Conservation (phyloP, 2,113 vertebrate species). For the Spermophilus dauricus region DNA sequence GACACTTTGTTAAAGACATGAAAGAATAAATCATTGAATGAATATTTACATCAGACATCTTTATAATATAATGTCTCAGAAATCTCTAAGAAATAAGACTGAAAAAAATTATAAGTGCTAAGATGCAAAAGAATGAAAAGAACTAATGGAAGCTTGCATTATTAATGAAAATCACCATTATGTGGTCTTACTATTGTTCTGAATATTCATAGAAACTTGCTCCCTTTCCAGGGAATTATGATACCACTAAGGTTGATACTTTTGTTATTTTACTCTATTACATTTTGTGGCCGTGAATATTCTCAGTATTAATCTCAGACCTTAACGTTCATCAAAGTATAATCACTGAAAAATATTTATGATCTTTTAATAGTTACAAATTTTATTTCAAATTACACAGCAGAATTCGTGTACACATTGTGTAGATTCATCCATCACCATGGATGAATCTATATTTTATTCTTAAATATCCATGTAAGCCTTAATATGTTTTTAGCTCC, state of each 20-base stretch:
- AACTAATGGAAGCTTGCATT: not conserved
- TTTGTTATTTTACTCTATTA: not conserved
- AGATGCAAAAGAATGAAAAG: not conserved
- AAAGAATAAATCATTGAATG: not conserved
- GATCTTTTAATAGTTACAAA: not conserved
- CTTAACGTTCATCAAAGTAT: not conserved
- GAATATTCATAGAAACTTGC: not conserved
- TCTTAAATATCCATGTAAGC: not conserved
- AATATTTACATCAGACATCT: not conserved
- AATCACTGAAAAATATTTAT: not conserved
- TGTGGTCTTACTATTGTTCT: not conserved
- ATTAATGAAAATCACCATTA: not conserved
- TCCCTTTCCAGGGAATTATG: not conserved
- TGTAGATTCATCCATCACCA: not conserved
- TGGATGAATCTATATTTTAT: not conserved
- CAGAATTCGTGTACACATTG: not conserved
- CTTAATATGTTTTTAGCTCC: not conserved
- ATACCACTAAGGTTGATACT: not conserved
- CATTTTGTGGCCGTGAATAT: not conserved
- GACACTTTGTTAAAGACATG: not conserved
- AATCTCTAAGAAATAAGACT: not conserved
- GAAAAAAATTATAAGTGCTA: not conserved
- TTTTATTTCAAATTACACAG: not conserved
- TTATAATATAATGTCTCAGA: not conserved
- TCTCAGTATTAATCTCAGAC: not conserved